Evolutionary conservation across 2,113 vertebrate species (phyloP), one percentile per base, ranked within the genome.

Genomic region (Lophura nycthemera): DNA sequence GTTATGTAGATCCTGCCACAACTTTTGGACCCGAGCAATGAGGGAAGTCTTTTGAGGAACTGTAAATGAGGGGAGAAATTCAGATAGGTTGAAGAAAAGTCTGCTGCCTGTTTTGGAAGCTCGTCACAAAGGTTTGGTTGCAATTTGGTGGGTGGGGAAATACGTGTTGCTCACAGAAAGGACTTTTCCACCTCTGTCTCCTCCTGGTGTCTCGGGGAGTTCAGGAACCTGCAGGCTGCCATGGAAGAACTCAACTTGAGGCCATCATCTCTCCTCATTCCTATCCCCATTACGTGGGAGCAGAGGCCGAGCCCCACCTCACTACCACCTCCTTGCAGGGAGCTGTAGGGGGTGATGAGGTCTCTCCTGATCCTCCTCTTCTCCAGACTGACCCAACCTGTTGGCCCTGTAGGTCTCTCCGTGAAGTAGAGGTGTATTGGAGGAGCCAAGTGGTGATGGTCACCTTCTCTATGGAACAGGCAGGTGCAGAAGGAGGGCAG

Each of bases 401-500:
- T 54, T 54, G 52, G 27, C 27, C 52, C 27, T 3, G 27, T 54
- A 29, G 52, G 52, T 54, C 27, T 27, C 1, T 0, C 34, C 13
- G 13, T 0, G 2, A 32, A 20, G 60, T 60, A 24, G 30, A 15
- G 52, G 3, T 54, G 40, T 3, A 7, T 24, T 38, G 57, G 50
- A 43, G 57, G 45, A 69, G 48, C 29, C 57, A 47, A 15, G 22
- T 3, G 2, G 42, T 17, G 70, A 34, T 54, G 38, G 24, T 57
- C 0, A 1, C 5, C 4, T 73, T 64, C 52, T 36, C 20, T 0
- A 0, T 11, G 40, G 32, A 30, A 56, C 7, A n/a, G 17, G 17
- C 21, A 43, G 36, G 13, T 2, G 22, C 18, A 22, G 50, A 50
- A 29, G 25, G 50, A 29, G 27, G 25, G 52, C 25, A 57, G 18